phyloP scores from a whole-genome alignment of 2,888 invertebrate genomes.

The Polydrusus cervinus region DNA sequence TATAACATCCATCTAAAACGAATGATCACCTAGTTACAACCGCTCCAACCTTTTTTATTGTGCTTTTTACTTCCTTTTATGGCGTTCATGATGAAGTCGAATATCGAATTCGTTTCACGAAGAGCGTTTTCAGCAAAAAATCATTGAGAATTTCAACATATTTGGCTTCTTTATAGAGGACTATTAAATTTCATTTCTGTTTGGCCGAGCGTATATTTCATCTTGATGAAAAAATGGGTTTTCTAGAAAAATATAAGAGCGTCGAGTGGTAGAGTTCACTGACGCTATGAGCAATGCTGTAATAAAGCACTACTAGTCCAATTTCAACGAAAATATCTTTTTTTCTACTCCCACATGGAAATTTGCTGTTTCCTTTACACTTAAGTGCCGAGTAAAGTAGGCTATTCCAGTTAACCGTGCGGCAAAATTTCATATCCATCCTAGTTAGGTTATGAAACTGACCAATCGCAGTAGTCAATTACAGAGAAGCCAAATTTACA shows the following conservation, averaged over 20 bases:
- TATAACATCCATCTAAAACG: slow-evolving; percentile 48
- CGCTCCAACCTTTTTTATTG: slow-evolving; percentile 46
- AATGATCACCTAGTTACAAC: slow-evolving; percentile 45
- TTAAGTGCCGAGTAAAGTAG: too few species aligned
- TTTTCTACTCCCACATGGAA: too few species aligned
- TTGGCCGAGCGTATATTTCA: slow-evolving; percentile 24
- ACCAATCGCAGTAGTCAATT: too few species aligned
- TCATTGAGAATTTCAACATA: slow-evolving; percentile 32
- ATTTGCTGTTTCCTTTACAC: too few species aligned
- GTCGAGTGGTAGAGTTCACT: too few species aligned
- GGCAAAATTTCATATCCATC: too few species aligned
- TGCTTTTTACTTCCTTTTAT: slow-evolving; percentile 47
- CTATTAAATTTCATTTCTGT: slow-evolving; percentile 34
- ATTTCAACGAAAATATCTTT: too few species aligned
- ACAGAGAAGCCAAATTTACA: too few species aligned
- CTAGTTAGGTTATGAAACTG: too few species aligned
- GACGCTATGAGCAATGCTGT: not conserved
- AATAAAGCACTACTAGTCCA: not conserved
- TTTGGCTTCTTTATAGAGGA: slow-evolving; percentile 25
- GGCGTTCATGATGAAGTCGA: slow-evolving; percentile 46
- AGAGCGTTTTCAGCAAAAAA: slow-evolving; percentile 40
- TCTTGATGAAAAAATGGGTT: slow-evolving; percentile 13
- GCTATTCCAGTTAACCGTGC: too few species aligned
- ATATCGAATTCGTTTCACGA: slow-evolving; percentile 41
- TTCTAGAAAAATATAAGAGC: not conserved